Evolutionary conservation across 1,140 invertebrate species (phyloP).

Genomic region (Brachionus plicatilis): DNA sequence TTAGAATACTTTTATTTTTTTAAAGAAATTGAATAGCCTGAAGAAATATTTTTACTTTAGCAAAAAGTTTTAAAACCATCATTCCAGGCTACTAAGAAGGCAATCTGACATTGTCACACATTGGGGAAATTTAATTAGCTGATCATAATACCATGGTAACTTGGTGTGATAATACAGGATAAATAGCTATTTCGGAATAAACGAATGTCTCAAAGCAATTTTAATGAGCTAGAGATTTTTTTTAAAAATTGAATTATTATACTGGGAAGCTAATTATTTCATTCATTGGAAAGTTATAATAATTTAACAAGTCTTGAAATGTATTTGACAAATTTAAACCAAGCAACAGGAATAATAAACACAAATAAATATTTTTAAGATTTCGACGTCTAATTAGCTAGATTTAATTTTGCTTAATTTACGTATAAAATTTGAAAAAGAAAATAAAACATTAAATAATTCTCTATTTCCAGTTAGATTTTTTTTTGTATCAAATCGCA

Average conservation of each 20-base stretch:
- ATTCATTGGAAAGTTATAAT: not conserved
- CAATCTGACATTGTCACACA: not conserved
- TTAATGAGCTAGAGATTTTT: not conserved
- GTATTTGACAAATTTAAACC: not conserved
- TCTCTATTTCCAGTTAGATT: not conserved
- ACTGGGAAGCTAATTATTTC: constrained; percentile 14
- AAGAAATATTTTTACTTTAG: not conserved
- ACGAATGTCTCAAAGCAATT: not conserved
- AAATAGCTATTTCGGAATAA: not conserved
- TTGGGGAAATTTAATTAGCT: not conserved
- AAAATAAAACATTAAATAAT: not conserved
- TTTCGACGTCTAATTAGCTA: not conserved
- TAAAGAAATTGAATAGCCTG: not conserved
- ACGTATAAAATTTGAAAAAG: not conserved
- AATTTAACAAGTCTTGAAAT: not conserved
- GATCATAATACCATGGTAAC: not conserved
- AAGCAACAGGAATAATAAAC: constrained; percentile 36
- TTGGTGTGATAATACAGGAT: constrained; percentile 15
- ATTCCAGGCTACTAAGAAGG: not conserved
- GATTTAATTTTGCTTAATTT: constrained; percentile 6
- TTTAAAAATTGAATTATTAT: not conserved
- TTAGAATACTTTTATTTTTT: not conserved
- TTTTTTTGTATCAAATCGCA: not conserved
- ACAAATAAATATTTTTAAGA: constrained; percentile 21
- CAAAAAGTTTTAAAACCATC: not conserved